Evolutionary conservation across 1,140 invertebrate species (phyloP), one percentile per base, ranked within the genome.

Genomic region (Drosophila ficusphila): DNA sequence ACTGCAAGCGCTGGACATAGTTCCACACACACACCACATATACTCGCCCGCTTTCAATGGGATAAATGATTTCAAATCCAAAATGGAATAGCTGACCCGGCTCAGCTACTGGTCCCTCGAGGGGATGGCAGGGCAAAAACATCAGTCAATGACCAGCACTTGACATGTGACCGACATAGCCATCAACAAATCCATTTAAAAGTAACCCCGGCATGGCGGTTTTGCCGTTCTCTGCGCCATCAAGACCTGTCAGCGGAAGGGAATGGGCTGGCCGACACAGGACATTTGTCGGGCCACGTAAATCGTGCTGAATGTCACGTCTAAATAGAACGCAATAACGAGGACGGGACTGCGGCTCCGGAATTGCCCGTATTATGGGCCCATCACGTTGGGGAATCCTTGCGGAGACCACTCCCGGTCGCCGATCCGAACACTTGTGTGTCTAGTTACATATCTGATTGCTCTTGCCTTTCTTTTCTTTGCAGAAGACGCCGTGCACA

Each of bases 401-500:
- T 29, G 57, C 25, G 49, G 57, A 19, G n/a, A 39, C 19, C 18
- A 14, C 31, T 9, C 38, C 2, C 3, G 2, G 9, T 18, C 2
- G 16, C 6, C 34, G 21, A 25, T 23, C 21, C 34, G 12, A 9
- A 9, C 34, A 14, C 12, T 27, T 12, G 18, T 31, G 12, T 3
- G 33, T 23, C 19, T 8, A 16, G 12, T 53, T 3, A 33, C 27
- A 9, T 36, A 48, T 31, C 34, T 27, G 31, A 27, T 11, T 27
- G 1, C 9, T 8, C 3, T 16, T 25, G n/a, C 21, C 7, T 56
- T 38, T 54, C 19, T 33, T 5, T 0, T 14, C 0, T 51, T 74
- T 86, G 94, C 94, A 92, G 96, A 96, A 93, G 97, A 98, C 95
- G 97, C 97, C 86, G 96, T 97, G 85, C 97, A 97, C 93, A 97